Conservation (phyloP, 1,140 invertebrate genomes). For the Saxidomus purpurata region DNA sequence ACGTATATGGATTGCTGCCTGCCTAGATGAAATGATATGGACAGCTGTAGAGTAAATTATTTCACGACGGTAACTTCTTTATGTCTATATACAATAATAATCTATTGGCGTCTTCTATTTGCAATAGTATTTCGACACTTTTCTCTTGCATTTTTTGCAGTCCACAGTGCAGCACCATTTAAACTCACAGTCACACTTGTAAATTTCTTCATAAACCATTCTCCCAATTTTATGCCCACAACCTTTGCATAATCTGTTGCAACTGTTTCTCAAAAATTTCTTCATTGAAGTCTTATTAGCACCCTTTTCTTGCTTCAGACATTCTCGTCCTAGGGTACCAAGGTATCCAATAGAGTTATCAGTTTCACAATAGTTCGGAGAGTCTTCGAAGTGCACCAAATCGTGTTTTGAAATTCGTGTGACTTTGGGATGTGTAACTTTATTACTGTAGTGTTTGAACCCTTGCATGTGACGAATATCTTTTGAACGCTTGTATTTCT, state of each 20-base stretch:
- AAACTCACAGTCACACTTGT: conserved; percentile 94
- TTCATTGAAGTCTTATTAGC: conserved; percentile 87
- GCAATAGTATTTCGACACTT: conserved; percentile 54
- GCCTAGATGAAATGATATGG: too few species aligned
- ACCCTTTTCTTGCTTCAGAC: conserved; percentile 68
- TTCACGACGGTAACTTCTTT: too few species aligned
- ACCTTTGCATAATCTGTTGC: conserved; percentile 94
- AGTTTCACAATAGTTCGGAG: conserved; percentile 93
- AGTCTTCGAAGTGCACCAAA: conserved; percentile 95
- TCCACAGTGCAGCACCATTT: conserved; percentile 95
- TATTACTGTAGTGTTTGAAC: conserved; percentile 50
- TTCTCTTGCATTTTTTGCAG: conserved; percentile 86
- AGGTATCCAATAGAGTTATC: conserved; percentile 94
- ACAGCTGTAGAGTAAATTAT: too few species aligned
- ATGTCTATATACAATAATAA: too few species aligned
- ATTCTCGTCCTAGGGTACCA: conserved; percentile 89
- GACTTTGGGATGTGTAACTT: conserved; percentile 41
- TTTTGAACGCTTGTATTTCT: conserved; percentile 95
- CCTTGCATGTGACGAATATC: conserved; percentile 86
- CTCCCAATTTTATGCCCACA: conserved; percentile 93
- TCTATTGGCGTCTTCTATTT: too few species aligned
- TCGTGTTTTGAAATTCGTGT: conserved; percentile 84
- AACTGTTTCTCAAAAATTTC: conserved; percentile 89
- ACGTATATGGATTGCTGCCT: too few species aligned
- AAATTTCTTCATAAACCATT: conserved; percentile 89